Base-by-base conservation (phyloP, 2,797 vertebrate genomes). In the Leuciscus waleckii region DNA sequence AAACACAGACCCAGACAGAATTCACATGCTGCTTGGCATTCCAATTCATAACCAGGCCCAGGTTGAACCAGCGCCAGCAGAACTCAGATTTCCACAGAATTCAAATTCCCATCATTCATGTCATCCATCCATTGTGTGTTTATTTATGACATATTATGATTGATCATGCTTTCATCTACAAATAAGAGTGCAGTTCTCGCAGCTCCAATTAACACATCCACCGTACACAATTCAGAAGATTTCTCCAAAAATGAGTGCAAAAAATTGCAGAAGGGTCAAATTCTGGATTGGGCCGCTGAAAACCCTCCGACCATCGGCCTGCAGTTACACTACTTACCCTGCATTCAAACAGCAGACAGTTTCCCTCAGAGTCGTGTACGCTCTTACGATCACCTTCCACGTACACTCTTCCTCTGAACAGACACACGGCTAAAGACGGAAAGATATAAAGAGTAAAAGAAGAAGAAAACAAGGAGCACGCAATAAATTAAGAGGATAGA, bases 331-430 rank as follows among this genome's bases (percentile, higher is more conserved):
- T 81, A 85, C 95, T 95, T 94, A 97, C 96, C 96, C 95, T 95
- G 90, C 96, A 97, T 79, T 96, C 95, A 91, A 96, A 96, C 23
- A 96, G 93, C 90, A 96, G 91, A 86, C 96, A 97, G 35, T 93
- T 94, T 83, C 95, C 96, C 81, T 95, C 94, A 69, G 93, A 92
- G 78, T 95, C 96, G 88, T 93, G 95, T 65, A 96, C 92, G 0
- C 95, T 95, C 90, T 91, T 95, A 91, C 94, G 94, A 89, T 96
- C 95, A 85, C 95, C 96, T 90, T 96, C 95, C 89, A 96, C 95
- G 88, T 96, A 96, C 69, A 91, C 94, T 90, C 95, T 95, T 83
- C 95, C 95, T 92, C 95, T 95, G 92, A 97, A 96, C 26, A 96
- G 26, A 83, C 96, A 97, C 85, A 95, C 93, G 4, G 93, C 96